Conservation (phyloP, 2,797 vertebrate species). For the Nasua narica region DNA sequence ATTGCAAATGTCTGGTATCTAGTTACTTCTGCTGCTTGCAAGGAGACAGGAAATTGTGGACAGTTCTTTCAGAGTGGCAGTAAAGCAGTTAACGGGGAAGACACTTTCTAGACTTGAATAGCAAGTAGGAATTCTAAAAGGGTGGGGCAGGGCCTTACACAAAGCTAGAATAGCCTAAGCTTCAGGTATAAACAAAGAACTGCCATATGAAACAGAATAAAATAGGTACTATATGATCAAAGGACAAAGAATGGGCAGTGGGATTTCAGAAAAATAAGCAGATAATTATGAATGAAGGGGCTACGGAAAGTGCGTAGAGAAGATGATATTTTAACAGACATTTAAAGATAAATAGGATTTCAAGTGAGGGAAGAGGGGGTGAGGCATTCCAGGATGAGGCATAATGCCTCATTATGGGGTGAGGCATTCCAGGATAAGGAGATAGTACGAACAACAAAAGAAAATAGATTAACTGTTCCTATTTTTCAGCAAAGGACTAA, state of each 20-base stretch:
- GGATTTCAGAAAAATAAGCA: background rate
- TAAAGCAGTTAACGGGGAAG: background rate
- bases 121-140: background rate
- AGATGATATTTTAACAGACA: background rate
- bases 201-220: background rate
- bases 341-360: conserved; percentile 2
- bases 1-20: background rate
- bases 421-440: background rate
- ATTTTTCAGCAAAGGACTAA: background rate
- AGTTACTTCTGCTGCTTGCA: background rate
- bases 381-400: no score
- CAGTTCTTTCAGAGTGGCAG: background rate
- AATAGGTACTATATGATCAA: background rate
- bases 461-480: background rate
- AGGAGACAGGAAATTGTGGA: background rate
- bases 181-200: background rate
- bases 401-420: background rate
- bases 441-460: background rate
- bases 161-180: background rate
- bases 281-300: background rate
- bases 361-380: background rate
- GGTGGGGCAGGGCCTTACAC: background rate
- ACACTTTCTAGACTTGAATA: background rate
- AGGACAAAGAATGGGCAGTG: background rate
- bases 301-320: background rate